Evolutionary conservation across 2,888 invertebrate genomes (phyloP).

Genomic region (Neoascia interrupta): DNA sequence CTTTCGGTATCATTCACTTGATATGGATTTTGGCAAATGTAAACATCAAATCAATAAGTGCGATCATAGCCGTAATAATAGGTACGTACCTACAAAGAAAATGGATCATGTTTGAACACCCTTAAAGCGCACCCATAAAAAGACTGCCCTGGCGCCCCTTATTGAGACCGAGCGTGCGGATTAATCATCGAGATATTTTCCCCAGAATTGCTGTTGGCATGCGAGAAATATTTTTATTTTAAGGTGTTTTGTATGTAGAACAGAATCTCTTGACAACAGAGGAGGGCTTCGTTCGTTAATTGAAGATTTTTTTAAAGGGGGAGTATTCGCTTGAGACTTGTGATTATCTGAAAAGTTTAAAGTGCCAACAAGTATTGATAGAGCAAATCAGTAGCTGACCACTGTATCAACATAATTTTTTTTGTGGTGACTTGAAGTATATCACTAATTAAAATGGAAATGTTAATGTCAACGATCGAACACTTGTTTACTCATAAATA

Average conservation of each 20-base stretch:
- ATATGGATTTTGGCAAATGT: too few species aligned
- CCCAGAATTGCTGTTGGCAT: slow-evolving; percentile 41
- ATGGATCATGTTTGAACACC: too few species aligned
- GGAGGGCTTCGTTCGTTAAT: background rate
- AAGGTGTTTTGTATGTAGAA: too few species aligned
- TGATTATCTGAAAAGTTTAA: slow-evolving; percentile 7
- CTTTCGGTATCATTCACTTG: too few species aligned
- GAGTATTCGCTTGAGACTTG: background rate
- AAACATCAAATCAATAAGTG: too few species aligned
- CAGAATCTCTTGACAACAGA: slow-evolving; percentile 30
- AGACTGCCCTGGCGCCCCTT: too few species aligned
- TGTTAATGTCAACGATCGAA: background rate
- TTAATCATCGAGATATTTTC: slow-evolving; percentile 19
- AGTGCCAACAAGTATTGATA: background rate
- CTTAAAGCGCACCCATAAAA: too few species aligned
- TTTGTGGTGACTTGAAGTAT: too few species aligned
- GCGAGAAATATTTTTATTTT: slow-evolving; percentile 30
- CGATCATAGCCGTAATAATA: too few species aligned
- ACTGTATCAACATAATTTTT: too few species aligned
- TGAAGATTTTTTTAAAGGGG: background rate
- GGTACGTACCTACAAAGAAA: too few species aligned
- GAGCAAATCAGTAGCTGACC: background rate
- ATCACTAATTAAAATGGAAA: slow-evolving; percentile 7
- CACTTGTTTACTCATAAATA: background rate
- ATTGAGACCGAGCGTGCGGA: too few species aligned